Evolutionary conservation across 2,797 vertebrate genomes (phyloP).

Genomic region (Ataeniobius toweri): DNA sequence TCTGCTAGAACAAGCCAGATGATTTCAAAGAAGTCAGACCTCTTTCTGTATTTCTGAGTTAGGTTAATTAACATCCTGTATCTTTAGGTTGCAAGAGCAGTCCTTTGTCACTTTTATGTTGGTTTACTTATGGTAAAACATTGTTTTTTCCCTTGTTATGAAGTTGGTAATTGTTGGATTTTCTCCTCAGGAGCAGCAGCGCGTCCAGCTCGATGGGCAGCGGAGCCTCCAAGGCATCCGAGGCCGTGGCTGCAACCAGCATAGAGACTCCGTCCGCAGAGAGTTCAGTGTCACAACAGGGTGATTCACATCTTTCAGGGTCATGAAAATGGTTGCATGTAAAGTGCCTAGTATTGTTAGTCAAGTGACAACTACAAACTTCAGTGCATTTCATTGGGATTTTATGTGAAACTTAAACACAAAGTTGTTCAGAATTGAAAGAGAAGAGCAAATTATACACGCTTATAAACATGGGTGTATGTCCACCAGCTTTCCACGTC

Average conservation of each 20-base stretch:
- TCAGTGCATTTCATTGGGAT: neutral
- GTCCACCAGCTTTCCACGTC: no score
- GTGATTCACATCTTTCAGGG: slow-evolving; percentile 68
- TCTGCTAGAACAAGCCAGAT: neutral
- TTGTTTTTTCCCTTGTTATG: neutral
- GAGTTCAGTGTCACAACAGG: slow-evolving; percentile 62
- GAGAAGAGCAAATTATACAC: no score
- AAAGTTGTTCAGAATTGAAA: no score
- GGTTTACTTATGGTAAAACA: neutral
- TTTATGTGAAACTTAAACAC: neutral
- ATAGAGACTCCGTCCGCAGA: slow-evolving; percentile 63
- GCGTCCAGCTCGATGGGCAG: slow-evolving; percentile 87
- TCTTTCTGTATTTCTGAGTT: neutral
- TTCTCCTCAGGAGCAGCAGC: slow-evolving; percentile 86
- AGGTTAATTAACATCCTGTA: neutral
- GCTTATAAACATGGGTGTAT: no score
- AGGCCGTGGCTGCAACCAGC: slow-evolving; percentile 67
- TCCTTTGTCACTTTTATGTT: neutral
- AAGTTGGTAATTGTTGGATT: neutral
- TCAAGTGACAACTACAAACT: neutral
- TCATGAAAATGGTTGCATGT: neutral
- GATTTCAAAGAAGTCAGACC: neutral
- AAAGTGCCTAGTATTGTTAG: neutral
- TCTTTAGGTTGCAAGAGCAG: neutral
- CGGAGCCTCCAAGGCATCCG: slow-evolving; percentile 81